These are phyloP conservation scores for Pharmacophagus antenor DNA, from an alignment of 2,888 invertebrate genomes.

Conservation along the genomic window DNA sequence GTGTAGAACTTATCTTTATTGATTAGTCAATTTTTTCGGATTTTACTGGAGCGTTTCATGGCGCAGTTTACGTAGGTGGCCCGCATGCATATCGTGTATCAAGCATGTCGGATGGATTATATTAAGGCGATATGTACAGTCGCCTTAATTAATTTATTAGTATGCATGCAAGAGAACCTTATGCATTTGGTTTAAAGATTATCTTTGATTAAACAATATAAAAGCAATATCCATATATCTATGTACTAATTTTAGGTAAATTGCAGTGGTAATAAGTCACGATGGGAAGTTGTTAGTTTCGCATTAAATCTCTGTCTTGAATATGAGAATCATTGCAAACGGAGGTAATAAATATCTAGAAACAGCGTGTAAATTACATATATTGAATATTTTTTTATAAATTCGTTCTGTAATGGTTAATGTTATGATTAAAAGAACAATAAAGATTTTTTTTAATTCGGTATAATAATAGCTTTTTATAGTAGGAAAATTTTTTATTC, in stretches of 20 bases:
- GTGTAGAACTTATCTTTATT: too few species aligned
- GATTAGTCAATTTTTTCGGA: too few species aligned
- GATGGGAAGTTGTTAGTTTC: not conserved
- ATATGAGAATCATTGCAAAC: too few species aligned
- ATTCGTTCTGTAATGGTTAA: too few species aligned
- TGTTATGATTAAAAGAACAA: too few species aligned
- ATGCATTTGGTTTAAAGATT: not conserved
- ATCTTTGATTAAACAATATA: not conserved
- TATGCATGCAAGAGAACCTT: not conserved
- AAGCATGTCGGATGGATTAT: slow-evolving; percentile 4
- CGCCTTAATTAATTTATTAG: not conserved
- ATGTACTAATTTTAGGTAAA: not conserved
- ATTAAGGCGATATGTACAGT: not conserved
- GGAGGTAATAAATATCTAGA: too few species aligned
- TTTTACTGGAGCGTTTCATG: not conserved
- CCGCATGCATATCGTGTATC: slow-evolving; percentile 5
- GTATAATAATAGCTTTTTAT: too few species aligned
- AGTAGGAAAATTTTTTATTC: too few species aligned
- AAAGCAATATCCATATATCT: too few species aligned
- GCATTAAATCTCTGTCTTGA: not conserved
- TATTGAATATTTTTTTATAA: too few species aligned
- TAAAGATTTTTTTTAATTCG: too few species aligned
- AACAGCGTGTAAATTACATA: too few species aligned
- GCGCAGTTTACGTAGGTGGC: not conserved
- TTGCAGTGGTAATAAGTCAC: not conserved